Percentiles rank a stretch among this genome's conserved stretches.
Conservation (phyloP, 2,888 invertebrate species). For the Synanthedon tipuliformis region DNA sequence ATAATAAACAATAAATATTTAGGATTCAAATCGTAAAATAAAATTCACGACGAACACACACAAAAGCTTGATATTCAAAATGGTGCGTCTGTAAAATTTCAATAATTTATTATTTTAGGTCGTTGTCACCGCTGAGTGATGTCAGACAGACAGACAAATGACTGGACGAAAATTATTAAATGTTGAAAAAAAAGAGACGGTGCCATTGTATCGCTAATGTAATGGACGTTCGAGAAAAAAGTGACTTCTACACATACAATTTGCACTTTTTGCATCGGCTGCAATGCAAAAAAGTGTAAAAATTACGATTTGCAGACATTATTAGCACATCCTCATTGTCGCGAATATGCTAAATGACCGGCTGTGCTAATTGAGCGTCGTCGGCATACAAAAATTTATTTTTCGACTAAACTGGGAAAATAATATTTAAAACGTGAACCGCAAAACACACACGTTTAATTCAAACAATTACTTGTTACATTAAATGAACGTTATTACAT, state of each 20-base stretch:
- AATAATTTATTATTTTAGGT: conserved; percentile 56
- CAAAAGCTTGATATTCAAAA: conserved; percentile 15
- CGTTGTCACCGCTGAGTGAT: conserved; percentile 56
- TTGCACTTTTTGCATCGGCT: no score
- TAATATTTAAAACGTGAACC: background rate
- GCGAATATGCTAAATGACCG: conserved; percentile 44
- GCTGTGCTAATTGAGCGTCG: conserved; percentile 36
- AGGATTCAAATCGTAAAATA: conserved; percentile 14
- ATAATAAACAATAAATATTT: background rate
- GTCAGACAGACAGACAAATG: conserved; percentile 45
- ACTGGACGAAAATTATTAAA: conserved; percentile 31
- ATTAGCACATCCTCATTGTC: conserved; percentile 60
- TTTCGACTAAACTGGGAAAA: background rate
- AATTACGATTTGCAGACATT: conserved; percentile 7
- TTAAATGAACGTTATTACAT: no score
- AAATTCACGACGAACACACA: conserved; percentile 14
- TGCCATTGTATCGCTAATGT: conserved; percentile 32
- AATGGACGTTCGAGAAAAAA: conserved; percentile 25
- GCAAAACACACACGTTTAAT: no score
- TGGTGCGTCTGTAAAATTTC: conserved; percentile 27
- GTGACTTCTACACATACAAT: no score
- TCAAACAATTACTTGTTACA: no score
- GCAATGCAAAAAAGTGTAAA: conserved; percentile 20
- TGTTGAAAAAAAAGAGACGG: conserved; percentile 34
- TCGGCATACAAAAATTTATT: conserved; percentile 24